Evolutionary conservation across 2,113 vertebrate genomes (phyloP).

Genomic region (Chrysemys picta): DNA sequence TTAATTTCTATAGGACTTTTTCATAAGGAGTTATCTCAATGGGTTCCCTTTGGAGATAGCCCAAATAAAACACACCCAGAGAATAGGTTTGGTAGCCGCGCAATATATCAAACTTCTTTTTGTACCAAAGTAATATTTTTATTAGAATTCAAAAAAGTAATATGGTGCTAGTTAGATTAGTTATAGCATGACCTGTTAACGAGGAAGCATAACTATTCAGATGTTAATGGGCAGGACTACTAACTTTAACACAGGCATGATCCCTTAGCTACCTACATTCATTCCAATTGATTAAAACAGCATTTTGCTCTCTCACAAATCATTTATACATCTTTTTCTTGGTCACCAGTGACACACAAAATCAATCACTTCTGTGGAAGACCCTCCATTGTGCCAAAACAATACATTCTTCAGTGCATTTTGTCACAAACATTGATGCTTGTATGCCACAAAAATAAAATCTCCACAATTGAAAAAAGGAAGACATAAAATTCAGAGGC

Average conservation of each 20-base stretch:
- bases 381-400: neutral
- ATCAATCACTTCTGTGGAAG: neutral
- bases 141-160: neutral
- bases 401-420: neutral
- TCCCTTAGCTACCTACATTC: neutral
- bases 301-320: neutral
- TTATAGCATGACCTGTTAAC: neutral
- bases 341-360: neutral
- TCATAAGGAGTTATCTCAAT: neutral
- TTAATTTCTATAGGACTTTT: neutral
- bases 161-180: neutral
- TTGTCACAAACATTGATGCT: slow-evolving; percentile 45
- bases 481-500: slow-evolving; percentile 42
- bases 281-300: neutral
- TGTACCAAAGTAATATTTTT: neutral
- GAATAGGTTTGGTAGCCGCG: neutral
- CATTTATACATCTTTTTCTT: neutral
- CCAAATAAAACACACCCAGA: neutral
- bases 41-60: neutral
- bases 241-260: neutral
- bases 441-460: slow-evolving; percentile 1
- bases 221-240: neutral
- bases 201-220: neutral
- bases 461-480: neutral
- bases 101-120: neutral